phyloP scores from a whole-genome alignment of 2,888 invertebrate genomes.

The Hemicrepidius hirtus region DNA sequence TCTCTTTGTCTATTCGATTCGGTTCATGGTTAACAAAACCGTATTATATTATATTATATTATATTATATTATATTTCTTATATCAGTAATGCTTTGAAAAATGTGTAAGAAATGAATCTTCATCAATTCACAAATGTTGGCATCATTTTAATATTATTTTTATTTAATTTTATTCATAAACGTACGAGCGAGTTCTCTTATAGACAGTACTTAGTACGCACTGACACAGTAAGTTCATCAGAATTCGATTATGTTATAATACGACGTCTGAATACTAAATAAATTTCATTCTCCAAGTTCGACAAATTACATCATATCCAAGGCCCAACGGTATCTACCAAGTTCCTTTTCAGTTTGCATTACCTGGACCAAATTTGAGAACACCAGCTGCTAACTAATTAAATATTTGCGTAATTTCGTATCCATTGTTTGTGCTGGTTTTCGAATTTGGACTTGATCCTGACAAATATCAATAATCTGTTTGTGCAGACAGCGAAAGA shows the following conservation, averaged over 20 bases:
- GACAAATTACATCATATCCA: no score
- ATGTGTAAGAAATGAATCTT: no score
- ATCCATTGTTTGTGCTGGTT: background rate
- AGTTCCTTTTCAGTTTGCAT: background rate
- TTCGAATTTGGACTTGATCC: background rate
- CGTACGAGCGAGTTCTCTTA: background rate
- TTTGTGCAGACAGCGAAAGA: no score
- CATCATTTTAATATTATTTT: no score
- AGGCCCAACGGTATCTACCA: background rate
- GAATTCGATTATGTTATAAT: constrained; percentile 22
- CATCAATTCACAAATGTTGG: no score
- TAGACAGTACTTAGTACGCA: constrained; percentile 21
- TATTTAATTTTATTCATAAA: no score
- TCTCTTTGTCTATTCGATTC: no score
- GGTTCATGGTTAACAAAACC: no score
- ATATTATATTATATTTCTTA: no score
- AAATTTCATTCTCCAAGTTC: background rate
- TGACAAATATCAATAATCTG: no score
- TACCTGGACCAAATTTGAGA: background rate
- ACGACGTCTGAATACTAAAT: constrained; percentile 11
- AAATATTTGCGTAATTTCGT: constrained; percentile 7
- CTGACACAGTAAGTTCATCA: constrained; percentile 16
- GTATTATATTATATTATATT: no score
- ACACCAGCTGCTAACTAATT: background rate
- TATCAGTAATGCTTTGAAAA: no score